phyloP scores from a whole-genome alignment of 1,140 invertebrate genomes.

The Bombus waltoni region DNA sequence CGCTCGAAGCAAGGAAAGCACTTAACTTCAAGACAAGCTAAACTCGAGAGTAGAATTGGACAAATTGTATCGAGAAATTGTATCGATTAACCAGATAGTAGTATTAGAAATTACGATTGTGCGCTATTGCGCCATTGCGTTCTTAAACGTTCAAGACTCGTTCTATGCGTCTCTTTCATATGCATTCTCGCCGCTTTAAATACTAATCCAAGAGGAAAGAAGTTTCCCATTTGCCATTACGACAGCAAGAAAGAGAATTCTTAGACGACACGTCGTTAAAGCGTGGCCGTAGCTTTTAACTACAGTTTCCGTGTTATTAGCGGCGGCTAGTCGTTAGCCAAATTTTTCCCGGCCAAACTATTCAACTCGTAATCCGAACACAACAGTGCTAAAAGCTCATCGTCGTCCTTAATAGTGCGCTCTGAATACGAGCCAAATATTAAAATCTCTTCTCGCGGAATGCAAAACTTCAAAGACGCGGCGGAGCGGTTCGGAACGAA shows the following conservation, averaged over 20 bases:
- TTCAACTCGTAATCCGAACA: constrained; percentile 27
- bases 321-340: not conserved
- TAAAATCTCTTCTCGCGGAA: constrained; percentile 13
- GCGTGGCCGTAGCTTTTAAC: constrained; percentile 6
- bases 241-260: not conserved
- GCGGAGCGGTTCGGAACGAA: not conserved
- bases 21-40: too few relatives aligned
- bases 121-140: too few relatives aligned
- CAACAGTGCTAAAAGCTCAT: constrained; percentile 14
- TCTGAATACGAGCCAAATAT: constrained; percentile 44
- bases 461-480: constrained; percentile 1
- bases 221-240: not conserved
- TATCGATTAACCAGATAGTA: too few relatives aligned
- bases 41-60: too few relatives aligned
- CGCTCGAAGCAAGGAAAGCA: too few relatives aligned
- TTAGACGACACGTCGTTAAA: not conserved
- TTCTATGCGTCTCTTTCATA: too few relatives aligned
- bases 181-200: too few relatives aligned
- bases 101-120: too few relatives aligned
- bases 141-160: too few relatives aligned
- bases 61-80: too few relatives aligned
- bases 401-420: constrained; percentile 7
- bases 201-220: not conserved
- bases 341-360: constrained; percentile 30
- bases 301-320: constrained; percentile 16